Conservation (phyloP, 2,113 vertebrate genomes). For the Limnothrissa miodon region DNA sequence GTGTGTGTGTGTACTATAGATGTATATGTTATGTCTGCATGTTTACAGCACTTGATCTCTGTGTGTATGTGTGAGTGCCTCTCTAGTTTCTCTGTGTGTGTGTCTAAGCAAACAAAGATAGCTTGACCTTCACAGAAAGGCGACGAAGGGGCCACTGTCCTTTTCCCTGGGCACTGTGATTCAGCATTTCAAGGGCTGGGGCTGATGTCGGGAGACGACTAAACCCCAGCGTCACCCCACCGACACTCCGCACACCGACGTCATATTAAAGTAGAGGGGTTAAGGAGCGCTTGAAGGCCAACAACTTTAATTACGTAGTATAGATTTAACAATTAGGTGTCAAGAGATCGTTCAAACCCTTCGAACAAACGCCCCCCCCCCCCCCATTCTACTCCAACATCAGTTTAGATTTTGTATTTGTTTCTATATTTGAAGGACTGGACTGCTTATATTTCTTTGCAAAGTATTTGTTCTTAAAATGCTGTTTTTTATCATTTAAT, state of each 20-base stretch:
- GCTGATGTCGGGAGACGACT: not conserved
- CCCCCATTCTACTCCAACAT: no score
- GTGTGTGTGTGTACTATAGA: no score
- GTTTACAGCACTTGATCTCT: no score
- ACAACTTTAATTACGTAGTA: not conserved
- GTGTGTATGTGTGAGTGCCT: no score
- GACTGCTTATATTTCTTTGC: no score
- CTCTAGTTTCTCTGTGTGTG: not conserved
- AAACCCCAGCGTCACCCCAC: not conserved
- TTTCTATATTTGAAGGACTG: no score
- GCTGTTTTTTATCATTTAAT: no score
- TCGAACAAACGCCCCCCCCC: no score
- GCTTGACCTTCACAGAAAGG: slow-evolving; percentile 26
- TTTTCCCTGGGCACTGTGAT: slow-evolving; percentile 5
- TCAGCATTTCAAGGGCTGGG: slow-evolving; percentile 8
- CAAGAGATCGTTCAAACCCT: not conserved
- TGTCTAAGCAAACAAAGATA: not conserved
- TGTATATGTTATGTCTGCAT: no score
- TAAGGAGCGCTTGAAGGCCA: not conserved
- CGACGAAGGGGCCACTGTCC: not conserved
- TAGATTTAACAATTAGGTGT: not conserved
- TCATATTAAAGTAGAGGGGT: not conserved
- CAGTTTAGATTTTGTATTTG: no score
- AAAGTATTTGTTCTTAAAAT: no score
- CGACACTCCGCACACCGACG: not conserved